Evolutionary conservation across 1,140 invertebrate genomes (phyloP).

Genomic region (Lucilia sericata): DNA sequence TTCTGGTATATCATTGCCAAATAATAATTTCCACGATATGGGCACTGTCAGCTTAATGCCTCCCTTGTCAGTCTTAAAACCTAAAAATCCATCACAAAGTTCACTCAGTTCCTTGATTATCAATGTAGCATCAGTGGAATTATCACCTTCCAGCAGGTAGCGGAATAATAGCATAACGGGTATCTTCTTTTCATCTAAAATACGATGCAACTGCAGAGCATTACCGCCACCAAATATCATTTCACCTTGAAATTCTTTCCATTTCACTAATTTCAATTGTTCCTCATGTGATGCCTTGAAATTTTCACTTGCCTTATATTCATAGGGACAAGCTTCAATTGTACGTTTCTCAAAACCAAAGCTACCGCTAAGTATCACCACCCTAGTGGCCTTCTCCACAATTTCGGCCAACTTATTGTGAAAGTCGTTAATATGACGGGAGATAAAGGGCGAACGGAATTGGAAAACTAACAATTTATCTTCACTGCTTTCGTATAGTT

Average conservation of each 20-base stretch:
- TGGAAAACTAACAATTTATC: conserved; percentile 75
- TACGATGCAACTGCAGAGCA: conserved; percentile 70
- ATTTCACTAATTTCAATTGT: conserved; percentile 63
- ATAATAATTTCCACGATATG: conserved; percentile 64
- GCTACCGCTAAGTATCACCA: conserved; percentile 76
- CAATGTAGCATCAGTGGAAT: conserved; percentile 74
- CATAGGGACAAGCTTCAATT: conserved; percentile 71
- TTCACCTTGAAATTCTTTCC: conserved; percentile 71
- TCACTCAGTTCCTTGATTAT: conserved; percentile 72
- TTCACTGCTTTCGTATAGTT: conserved; percentile 72
- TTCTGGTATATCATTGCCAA: conserved; percentile 64
- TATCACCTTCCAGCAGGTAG: conserved; percentile 81
- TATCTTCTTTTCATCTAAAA: conserved; percentile 69
- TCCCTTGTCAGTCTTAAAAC: conserved; percentile 53
- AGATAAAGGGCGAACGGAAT: conserved; percentile 75
- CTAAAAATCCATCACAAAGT: conserved; percentile 69
- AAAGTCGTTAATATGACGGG: conserved; percentile 71
- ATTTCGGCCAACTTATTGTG: conserved; percentile 70
- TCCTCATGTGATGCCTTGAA: conserved; percentile 60
- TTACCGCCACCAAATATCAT: conserved; percentile 72
- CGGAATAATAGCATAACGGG: conserved; percentile 72
- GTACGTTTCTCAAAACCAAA: conserved; percentile 77
- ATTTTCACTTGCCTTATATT: conserved; percentile 69
- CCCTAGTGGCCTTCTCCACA: conserved; percentile 70
- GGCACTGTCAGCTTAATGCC: conserved; percentile 61